Evolutionary conservation across 2,888 invertebrate genomes (phyloP).

Genomic region (Noctua janthina): DNA sequence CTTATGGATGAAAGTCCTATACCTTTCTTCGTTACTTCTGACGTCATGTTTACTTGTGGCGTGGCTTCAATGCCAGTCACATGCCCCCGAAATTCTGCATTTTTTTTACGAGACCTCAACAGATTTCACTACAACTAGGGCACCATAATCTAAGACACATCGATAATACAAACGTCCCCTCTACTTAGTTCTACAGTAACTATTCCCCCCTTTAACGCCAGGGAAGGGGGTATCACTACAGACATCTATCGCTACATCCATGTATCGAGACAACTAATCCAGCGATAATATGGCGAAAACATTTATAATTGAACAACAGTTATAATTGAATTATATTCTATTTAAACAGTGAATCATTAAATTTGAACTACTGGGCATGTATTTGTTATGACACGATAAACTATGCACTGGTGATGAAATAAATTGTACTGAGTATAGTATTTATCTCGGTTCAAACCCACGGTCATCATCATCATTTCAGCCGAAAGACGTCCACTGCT

Average conservation of each 20-base stretch:
- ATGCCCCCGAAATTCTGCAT: background rate
- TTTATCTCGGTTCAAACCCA: background rate
- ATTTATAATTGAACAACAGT: slow-evolving; percentile 56
- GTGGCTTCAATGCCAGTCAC: background rate
- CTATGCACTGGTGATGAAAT: background rate
- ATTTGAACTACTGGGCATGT: slow-evolving; percentile 36
- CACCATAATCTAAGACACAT: slow-evolving; percentile 59
- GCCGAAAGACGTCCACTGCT: no score
- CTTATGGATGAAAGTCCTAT: background rate
- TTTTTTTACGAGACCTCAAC: background rate
- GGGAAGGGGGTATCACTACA: slow-evolving; percentile 43
- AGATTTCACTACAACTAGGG: slow-evolving; percentile 35
- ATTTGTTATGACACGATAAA: slow-evolving; percentile 48
- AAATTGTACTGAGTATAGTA: background rate
- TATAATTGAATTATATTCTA: slow-evolving; percentile 59
- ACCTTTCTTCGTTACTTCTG: background rate
- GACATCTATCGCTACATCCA: slow-evolving; percentile 59
- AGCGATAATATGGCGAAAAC: slow-evolving; percentile 50
- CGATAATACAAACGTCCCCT: slow-evolving; percentile 19
- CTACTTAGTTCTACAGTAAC: slow-evolving; percentile 44
- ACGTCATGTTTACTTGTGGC: background rate
- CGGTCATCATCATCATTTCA: no score
- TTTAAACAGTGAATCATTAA: slow-evolving; percentile 56
- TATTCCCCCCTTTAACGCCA: slow-evolving; percentile 9
- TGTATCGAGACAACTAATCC: slow-evolving; percentile 46